Evolutionary conservation across 1,140 invertebrate species (phyloP).

Genomic region (Periplaneta americana): DNA sequence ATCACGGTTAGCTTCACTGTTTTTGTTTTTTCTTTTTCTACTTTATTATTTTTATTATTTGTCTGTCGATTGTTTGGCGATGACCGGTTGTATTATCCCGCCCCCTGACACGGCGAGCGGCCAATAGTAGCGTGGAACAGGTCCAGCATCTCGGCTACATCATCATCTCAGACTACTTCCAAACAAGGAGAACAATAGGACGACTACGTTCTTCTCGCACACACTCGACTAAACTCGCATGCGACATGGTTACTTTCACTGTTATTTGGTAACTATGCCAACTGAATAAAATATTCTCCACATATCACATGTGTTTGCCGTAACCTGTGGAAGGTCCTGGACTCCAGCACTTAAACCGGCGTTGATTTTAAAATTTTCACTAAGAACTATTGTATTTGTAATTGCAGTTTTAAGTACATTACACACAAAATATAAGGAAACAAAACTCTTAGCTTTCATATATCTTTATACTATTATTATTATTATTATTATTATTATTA

Average conservation of each 20-base stretch:
- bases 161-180: not conserved
- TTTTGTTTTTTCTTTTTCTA: not conserved
- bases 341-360: too few relatives aligned
- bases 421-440: too few relatives aligned
- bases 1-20: not conserved
- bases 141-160: not conserved
- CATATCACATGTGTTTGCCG: too few relatives aligned
- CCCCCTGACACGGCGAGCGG: not conserved
- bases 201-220: not conserved
- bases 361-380: too few relatives aligned
- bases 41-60: too few relatives aligned
- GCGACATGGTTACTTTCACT: not conserved
- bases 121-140: not conserved
- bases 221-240: not conserved
- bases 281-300: too few relatives aligned
- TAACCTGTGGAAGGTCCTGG: too few relatives aligned
- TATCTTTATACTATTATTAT: too few relatives aligned
- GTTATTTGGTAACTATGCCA: not conserved
- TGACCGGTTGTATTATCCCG: not conserved
- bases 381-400: too few relatives aligned
- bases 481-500: too few relatives aligned
- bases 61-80: not conserved
- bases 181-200: not conserved
- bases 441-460: too few relatives aligned
- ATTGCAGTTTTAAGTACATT: too few relatives aligned